phyloP scores from a whole-genome alignment of 2,888 invertebrate genomes.

The Microctonus aethiopoides region DNA sequence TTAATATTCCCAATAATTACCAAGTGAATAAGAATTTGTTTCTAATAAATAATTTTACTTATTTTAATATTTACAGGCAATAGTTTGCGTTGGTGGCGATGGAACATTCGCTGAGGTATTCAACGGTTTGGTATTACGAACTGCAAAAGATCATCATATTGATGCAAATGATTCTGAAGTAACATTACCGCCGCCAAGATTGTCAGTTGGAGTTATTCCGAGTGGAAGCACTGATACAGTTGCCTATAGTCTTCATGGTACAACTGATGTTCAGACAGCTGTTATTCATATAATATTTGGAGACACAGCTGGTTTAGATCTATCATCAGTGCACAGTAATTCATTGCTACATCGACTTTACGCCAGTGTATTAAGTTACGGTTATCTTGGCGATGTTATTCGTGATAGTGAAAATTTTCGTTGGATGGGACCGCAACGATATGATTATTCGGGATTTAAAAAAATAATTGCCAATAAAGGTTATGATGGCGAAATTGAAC shows the following conservation, averaged over 20 bases:
- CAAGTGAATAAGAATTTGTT: not conserved
- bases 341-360: conserved; percentile 75
- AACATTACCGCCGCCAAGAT: conserved; percentile 67
- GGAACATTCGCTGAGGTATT: conserved; percentile 86
- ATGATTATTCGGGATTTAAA: conserved; percentile 80
- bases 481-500: conserved; percentile 74
- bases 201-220: conserved; percentile 78
- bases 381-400: conserved; percentile 86
- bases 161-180: conserved; percentile 70
- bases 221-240: conserved; percentile 84
- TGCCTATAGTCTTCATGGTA: conserved; percentile 82
- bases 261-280: conserved; percentile 81
- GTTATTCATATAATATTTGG: conserved; percentile 86
- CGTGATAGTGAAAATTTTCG: conserved; percentile 82
- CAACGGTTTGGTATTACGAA: conserved; percentile 76
- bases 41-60: not conserved
- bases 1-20: not conserved
- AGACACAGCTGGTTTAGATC: conserved; percentile 78
- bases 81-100: conserved; percentile 88
- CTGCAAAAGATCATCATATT: conserved; percentile 69
- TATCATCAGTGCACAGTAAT: conserved; percentile 78
- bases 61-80: conserved; percentile 71
- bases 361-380: conserved; percentile 84
- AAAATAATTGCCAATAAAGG: conserved; percentile 74
- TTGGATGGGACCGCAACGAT: conserved; percentile 88